Evolutionary conservation across 2,113 vertebrate species (phyloP).

Genomic region (Eolophus roseicapilla): DNA sequence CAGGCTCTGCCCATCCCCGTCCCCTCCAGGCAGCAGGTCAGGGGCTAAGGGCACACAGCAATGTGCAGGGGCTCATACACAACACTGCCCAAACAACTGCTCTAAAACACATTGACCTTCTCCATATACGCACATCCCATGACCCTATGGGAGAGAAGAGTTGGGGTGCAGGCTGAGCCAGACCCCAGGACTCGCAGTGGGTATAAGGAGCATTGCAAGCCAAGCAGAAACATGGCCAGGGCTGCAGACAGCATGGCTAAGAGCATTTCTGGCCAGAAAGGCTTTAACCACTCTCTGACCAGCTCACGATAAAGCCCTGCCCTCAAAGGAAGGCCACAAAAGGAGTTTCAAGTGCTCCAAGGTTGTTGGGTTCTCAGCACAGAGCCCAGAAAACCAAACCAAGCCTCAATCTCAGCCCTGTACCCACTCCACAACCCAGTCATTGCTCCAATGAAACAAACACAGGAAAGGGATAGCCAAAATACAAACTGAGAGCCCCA

Average conservation of each 20-base stretch:
- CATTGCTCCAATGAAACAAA: not conserved
- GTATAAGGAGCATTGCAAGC: not conserved
- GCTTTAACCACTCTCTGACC: not conserved
- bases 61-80: not conserved
- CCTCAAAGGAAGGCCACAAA: not conserved
- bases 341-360: not conserved
- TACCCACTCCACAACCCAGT: not conserved
- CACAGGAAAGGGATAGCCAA: not conserved
- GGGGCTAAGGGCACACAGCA: not conserved
- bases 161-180: not conserved
- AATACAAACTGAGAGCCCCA: not conserved
- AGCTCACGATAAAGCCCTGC: not conserved
- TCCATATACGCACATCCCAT: rapidly evolving
- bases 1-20: not conserved
- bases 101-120: not conserved
- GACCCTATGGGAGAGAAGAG: too few species aligned
- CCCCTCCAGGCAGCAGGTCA: not conserved
- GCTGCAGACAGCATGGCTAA: not conserved
- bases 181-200: not conserved
- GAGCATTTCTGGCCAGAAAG: not conserved
- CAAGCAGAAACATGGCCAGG: not conserved
- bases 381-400: not conserved
- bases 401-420: not conserved
- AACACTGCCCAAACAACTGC: not conserved
- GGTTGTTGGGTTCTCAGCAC: not conserved